These are phyloP conservation scores for Prenolepis imparis DNA, from an alignment of 2,888 invertebrate species.

Conservation along the genomic window DNA sequence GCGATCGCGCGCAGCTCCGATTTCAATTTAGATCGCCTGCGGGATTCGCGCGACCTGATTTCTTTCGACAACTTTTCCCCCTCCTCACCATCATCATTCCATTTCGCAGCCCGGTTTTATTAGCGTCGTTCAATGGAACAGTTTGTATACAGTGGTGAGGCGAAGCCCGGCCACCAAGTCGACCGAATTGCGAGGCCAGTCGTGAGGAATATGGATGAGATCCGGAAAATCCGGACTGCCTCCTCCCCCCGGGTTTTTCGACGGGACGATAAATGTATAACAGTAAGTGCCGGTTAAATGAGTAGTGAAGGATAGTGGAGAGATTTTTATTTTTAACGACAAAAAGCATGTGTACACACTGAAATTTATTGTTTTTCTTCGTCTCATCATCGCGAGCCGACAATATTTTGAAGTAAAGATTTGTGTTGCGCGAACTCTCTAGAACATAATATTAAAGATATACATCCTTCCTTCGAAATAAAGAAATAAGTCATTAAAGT, in stretches of 20 bases:
- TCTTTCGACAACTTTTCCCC: slow-evolving; percentile 65
- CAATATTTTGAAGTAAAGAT: slow-evolving; percentile 5
- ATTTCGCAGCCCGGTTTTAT: slow-evolving; percentile 60
- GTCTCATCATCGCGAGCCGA: background rate
- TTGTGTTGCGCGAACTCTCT: background rate
- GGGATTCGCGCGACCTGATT: slow-evolving; percentile 65
- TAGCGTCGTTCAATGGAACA: slow-evolving; percentile 39
- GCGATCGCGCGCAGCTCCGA: slow-evolving; percentile 53
- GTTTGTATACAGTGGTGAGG: slow-evolving; percentile 48
- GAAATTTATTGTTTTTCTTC: background rate
- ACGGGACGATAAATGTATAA: background rate
- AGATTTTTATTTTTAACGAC: background rate
- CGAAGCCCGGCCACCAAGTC: background rate
- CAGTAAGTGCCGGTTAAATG: background rate
- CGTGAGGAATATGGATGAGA: slow-evolving; percentile 43
- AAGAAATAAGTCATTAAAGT: slow-evolving; percentile 34
- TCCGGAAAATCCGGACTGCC: background rate
- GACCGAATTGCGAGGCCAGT: slow-evolving; percentile 25
- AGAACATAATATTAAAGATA: background rate
- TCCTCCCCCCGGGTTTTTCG: background rate
- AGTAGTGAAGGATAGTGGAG: background rate
- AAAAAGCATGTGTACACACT: background rate
- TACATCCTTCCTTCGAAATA: background rate
- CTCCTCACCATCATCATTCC: slow-evolving; percentile 52
- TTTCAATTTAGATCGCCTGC: slow-evolving; percentile 72